Evolutionary conservation across 1,140 invertebrate genomes (phyloP), one percentile per base, ranked within the genome.

Genomic region (Grapholita molesta): DNA sequence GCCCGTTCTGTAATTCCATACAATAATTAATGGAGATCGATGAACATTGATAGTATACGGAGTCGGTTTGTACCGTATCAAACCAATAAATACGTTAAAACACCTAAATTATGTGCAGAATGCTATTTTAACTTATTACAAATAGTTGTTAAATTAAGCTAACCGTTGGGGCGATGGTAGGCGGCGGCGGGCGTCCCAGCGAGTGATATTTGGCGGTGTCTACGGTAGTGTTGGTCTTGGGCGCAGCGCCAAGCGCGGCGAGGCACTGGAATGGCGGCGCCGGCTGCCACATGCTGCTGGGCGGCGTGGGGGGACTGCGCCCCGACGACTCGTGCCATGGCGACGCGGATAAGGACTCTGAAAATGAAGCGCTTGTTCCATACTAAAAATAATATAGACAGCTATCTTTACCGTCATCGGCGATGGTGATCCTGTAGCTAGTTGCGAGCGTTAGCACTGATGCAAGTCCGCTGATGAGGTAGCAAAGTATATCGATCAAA

Each of bases 231-330:
- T 79, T 61, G 5, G 65, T 92, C 61, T 95, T 94, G 52, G 92
- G 92, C 0, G 92, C 92, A 0, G 92, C 93, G 0, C 96, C 96
- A 9, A 97, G 84, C 0, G 95, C 94, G 74, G 94, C 93, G 21
- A 97, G 82, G 76, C 96, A 97, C 73, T 97, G 96, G 85, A 97
- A 97, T 0, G 95, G 95, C 1, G 95, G 95, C 1, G 94, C 93
- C 0, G 95, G 93, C 70, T 91, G 80, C 93, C 93, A 94, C 11
- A 93, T 72, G 42, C 92, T 92, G 52, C 92, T 92, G 3, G 93
- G 84, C 0, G 93, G 87, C 0, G 86, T 85, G 0, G 84, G 88
- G 0, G 85, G 84, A 23, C 85, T 83, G 9, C 86, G 82, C 0
- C 73, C 74, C 0, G 72, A 61, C 0, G 61, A 64, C 6, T 86